These are phyloP conservation scores for Halcyon badia DNA, from an alignment of 2,797 vertebrate genomes.

Conservation along the genomic window DNA sequence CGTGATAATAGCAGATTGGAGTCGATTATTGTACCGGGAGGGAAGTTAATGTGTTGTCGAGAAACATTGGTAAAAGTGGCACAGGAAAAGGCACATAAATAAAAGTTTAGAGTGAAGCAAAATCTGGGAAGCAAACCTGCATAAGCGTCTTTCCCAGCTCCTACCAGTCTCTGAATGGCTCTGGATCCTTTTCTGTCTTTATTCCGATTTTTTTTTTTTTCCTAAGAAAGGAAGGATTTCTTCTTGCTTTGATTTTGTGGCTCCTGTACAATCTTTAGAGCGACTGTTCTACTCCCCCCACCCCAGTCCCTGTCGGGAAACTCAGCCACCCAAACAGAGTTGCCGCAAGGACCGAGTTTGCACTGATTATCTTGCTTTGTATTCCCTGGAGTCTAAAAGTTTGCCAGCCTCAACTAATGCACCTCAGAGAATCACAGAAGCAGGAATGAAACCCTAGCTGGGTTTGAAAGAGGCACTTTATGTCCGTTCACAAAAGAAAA, in stretches of 20 bases:
- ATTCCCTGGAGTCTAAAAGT: constrained; percentile 49
- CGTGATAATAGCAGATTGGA: constrained; percentile 89
- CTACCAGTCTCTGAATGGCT: not conserved
- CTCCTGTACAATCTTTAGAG: not conserved
- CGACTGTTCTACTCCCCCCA: not conserved
- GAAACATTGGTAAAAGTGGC: constrained; percentile 83
- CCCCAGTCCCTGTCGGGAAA: not conserved
- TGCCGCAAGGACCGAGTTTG: not conserved
- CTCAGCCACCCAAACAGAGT: constrained; percentile 22
- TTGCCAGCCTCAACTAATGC: constrained; percentile 51
- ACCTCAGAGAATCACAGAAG: constrained; percentile 48
- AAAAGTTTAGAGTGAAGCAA: constrained; percentile 76
- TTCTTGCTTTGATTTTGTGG: not conserved
- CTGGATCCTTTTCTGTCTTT: not conserved
- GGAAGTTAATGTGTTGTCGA: constrained; percentile 87
- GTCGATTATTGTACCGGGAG: constrained; percentile 88
- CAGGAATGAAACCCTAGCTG: constrained; percentile 62
- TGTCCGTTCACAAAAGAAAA: constrained; percentile 66
- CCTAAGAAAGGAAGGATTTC: not conserved
- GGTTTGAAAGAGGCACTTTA: constrained; percentile 70
- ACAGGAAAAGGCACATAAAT: constrained; percentile 75
- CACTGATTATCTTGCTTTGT: constrained; percentile 36
- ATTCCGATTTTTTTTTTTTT: not conserved
- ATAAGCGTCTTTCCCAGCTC: constrained; percentile 20
- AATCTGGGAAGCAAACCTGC: constrained; percentile 52